Percentiles rank a stretch among this genome's conserved stretches.
Conservation (phyloP, 2,888 invertebrate species). For the Dicyrtoma fusca region DNA sequence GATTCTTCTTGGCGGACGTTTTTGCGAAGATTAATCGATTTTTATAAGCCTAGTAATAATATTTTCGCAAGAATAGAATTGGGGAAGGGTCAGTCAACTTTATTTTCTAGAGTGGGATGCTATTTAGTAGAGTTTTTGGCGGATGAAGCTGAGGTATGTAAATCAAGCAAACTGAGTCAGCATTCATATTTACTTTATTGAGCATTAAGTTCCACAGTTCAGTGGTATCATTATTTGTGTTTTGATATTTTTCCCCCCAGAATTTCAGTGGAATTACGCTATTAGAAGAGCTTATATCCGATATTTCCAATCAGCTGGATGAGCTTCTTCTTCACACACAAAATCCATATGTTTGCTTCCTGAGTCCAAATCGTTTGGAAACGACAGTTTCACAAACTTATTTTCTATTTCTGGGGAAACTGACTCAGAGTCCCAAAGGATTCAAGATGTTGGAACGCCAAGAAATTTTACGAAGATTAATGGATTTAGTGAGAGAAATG, state of each 20-base stretch:
- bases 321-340: conserved; percentile 72
- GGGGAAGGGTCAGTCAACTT: conserved; percentile 61
- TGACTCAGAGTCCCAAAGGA: conserved; percentile 62
- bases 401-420: conserved; percentile 88
- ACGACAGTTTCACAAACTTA: conserved; percentile 92
- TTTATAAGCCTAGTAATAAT: conserved; percentile 84
- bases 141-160: conserved; percentile 67
- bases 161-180: too few species aligned
- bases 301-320: conserved; percentile 73
- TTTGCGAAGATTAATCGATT: conserved; percentile 76
- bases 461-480: conserved; percentile 59
- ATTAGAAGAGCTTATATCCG: conserved; percentile 76
- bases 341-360: conserved; percentile 82
- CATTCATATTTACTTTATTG: not conserved
- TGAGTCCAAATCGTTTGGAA: conserved; percentile 84
- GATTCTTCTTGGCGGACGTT: conserved; percentile 71
- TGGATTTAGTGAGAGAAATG: conserved; percentile 63
- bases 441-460: conserved; percentile 78
- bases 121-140: conserved; percentile 77
- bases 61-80: conserved; percentile 84
- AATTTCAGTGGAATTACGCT: conserved; percentile 59
- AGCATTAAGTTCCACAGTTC: not conserved
- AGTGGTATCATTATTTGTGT: not conserved
- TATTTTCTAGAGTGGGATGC: conserved; percentile 61
- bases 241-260: conserved; percentile 37